Base-by-base conservation (phyloP, 2,797 vertebrate species). In the Cryptoprocta ferox region DNA sequence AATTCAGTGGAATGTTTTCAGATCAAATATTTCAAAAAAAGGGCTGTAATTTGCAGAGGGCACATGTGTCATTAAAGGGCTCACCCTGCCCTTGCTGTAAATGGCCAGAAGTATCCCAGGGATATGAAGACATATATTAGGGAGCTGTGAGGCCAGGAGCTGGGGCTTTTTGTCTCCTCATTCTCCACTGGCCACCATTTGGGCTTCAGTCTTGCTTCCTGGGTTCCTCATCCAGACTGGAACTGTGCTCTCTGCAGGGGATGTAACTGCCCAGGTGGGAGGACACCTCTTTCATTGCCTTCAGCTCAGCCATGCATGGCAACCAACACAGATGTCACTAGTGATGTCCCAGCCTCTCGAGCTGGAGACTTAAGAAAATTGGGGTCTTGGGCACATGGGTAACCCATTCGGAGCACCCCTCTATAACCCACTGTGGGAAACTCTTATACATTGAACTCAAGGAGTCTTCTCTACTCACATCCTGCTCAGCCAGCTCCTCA, bases 1-100 rank as follows among this genome's bases (percentile, higher is more conserved):
- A 82, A 65, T 79, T 32, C 82, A 83, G 0, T n/a, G 73, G 28
- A 61, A 53, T 71, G 21, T 73, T 97, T 96, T 35, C 26, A 71
- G 56, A 37, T 84, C 30, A 86, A 63, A 37, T 59, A 76, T 85
- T 78, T 86, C 28, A 91, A 59, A 91, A 16, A 32, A 30, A 37
- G 15, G 48, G 14, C 42, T 82, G 24, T 50, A 19, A 45, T 68
- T 19, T 48, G 37, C 76, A 81, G 94, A 35, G 7, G 5, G 28
- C 8, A 4, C 11, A 10, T 6, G 45, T 6, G 21, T 30, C 24
- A 28, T n/a, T 37, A 18, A 21, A 28, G 19, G 9, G 12, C 45
- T 79, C 11, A 50, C 35, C 37, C 79, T 50, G 35, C n/a, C 35
- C 42, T 82, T 50, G 32, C n/a, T 71, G 50, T 32, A 56, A 80